Evolutionary conservation across 1,140 invertebrate genomes (phyloP), one percentile per base, ranked within the genome.

Genomic region (Heliothis virescens): DNA sequence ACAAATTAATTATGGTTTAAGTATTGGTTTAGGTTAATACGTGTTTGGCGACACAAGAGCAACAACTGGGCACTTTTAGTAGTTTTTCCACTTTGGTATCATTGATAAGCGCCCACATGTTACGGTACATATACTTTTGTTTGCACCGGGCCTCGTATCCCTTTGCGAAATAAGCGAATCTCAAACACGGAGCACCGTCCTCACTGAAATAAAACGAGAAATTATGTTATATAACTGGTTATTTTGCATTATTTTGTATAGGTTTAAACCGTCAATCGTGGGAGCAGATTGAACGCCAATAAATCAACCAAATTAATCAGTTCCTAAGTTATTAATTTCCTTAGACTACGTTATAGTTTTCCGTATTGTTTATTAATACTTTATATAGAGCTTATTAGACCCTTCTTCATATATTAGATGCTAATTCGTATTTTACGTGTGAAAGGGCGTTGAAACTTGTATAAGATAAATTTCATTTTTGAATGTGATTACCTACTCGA

Each of bases 11-110:
- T 15, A n/a, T 69, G 18, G 34, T 41, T 41, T 41, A 41, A 41
- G 34, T 41, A 41, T 41, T 7, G 34, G 34, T 41, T 71, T 71
- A 71, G 12, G 3, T 26, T 53, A 71, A 9, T 26, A 71, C 18
- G 18, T 15, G 57, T 78, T 26, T 84, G n/a, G 81, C 85, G 34
- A 89, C 82, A 79, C 96, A 97, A 29, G 95, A 95, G 83, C 96
- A 97, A 73, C 96, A 96, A n/a, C 96, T 96, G 13, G 96, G 96
- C 53, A 97, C 89, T 85, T 93, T 91, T 81, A 96, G 96, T 2
- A 91, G 88, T 80, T 95, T 95, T 5, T 95, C 89, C 21, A 93
- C 87, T 0, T 95, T 90, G 76, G 90, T 81, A 2, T 95, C 95
- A n/a, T 94, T 26, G 4, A 1, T 3, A 11, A 90, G 0, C 92